Evolutionary conservation across 2,797 vertebrate genomes (phyloP).

Genomic region (Scyliorhinus canicula): DNA sequence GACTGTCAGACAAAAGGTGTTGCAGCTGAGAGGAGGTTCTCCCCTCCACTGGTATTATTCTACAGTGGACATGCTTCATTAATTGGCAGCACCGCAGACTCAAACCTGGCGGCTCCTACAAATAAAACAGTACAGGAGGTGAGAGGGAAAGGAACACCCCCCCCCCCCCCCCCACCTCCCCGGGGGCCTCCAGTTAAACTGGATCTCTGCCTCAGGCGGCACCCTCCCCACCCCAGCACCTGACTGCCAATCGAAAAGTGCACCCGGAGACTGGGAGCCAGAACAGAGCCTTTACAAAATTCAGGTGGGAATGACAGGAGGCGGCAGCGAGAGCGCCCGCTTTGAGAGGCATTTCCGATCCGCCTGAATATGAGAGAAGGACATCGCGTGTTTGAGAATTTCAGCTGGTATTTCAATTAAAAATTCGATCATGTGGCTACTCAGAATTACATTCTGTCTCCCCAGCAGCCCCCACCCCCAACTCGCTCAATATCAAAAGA

Average conservation of each 20-base stretch:
- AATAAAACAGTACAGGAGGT: neutral
- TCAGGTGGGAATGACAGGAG: too few relatives aligned
- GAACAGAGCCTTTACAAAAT: neutral
- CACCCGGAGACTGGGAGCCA: neutral
- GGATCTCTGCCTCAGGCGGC: neutral
- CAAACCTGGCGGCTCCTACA: neutral
- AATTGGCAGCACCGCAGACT: neutral
- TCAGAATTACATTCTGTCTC: neutral
- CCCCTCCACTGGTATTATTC: neutral
- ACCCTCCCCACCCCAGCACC: neutral
- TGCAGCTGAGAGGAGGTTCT: neutral
- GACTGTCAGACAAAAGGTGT: neutral
- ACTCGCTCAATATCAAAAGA: too few relatives aligned
- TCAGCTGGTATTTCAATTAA: neutral
- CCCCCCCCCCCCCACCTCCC: neutral
- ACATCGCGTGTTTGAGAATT: neutral
- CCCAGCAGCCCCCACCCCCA: too few relatives aligned
- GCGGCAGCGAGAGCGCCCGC: too few relatives aligned
- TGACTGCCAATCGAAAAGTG: neutral
- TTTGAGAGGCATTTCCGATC: neutral
- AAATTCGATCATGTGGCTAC: neutral
- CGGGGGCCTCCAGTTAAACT: neutral
- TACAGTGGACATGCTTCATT: neutral
- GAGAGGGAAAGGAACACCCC: neutral
- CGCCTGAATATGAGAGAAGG: neutral